These are phyloP conservation scores for Anoplophora glabripennis DNA, from an alignment of 1,140 invertebrate genomes.

Conservation along the genomic window DNA sequence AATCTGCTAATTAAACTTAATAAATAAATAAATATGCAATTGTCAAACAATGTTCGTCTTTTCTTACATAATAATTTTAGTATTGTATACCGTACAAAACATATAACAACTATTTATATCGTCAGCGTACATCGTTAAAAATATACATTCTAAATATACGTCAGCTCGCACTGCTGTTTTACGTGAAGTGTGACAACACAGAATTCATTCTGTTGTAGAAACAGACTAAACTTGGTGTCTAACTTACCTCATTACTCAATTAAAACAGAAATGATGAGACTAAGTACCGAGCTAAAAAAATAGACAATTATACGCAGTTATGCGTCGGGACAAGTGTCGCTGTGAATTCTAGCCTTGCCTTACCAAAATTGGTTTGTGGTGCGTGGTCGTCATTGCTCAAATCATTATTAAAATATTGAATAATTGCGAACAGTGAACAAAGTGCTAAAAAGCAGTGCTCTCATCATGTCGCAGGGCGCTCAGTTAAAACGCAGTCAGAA, in stretches of 20 bases:
- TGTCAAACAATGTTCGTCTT: conserved; percentile 12
- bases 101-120: conserved; percentile 35
- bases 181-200: neutral
- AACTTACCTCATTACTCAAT: too few relatives aligned
- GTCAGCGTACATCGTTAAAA: conserved; percentile 31
- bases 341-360: conserved; percentile 34
- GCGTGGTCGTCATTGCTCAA: conserved; percentile 34
- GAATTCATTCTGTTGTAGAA: too few relatives aligned
- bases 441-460: conserved; percentile 1
- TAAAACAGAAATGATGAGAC: too few relatives aligned
- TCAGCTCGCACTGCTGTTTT: conserved; percentile 17
- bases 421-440: neutral
- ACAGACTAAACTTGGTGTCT: too few relatives aligned
- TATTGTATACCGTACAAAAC: conserved; percentile 9
- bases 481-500: conserved; percentile 44
- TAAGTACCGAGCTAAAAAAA: too few relatives aligned
- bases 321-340: neutral
- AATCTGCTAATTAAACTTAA: conserved; percentile 24
- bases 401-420: conserved; percentile 1
- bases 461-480: conserved; percentile 17
- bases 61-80: conserved; percentile 26
- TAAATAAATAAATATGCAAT: conserved; percentile 16
- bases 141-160: conserved; percentile 40
- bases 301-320: conserved; percentile 11
- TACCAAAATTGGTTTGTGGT: conserved; percentile 37